Conservation (phyloP, 2,888 invertebrate genomes). For the Nymphalis urticae region DNA sequence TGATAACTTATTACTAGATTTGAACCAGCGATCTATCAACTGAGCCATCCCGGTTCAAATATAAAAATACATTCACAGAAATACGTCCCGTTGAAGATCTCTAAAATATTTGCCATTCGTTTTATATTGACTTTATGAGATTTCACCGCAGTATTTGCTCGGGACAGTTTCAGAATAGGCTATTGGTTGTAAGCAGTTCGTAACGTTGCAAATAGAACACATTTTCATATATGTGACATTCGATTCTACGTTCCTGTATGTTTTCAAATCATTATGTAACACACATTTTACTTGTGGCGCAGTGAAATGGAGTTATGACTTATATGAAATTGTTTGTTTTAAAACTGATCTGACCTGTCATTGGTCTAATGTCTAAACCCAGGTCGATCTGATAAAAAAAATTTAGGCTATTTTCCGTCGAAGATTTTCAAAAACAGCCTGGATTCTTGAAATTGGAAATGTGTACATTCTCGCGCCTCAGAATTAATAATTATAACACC, state of each 20-base stretch:
- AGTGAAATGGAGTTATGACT: background rate
- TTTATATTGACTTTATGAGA: conserved; percentile 12
- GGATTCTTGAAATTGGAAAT: no score
- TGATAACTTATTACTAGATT: no score
- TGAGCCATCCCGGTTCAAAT: background rate
- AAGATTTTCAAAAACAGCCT: no score
- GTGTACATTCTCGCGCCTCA: no score
- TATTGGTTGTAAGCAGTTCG: conserved; percentile 12
- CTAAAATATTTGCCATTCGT: background rate
- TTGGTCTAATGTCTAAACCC: no score
- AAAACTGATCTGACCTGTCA: no score
- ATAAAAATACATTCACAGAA: background rate
- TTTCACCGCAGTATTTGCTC: conserved; percentile 12
- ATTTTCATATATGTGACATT: conserved; percentile 1
- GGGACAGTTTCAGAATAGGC: conserved; percentile 13
- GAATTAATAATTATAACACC: no score
- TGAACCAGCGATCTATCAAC: no score
- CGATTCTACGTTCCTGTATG: background rate
- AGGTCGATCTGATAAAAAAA: no score
- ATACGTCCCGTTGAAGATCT: background rate
- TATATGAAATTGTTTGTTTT: background rate
- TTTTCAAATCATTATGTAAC: background rate
- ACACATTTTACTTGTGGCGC: background rate
- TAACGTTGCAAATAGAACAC: background rate
- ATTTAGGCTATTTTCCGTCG: no score